A percentile compares a stretch with the other conserved stretches of the same genome.
These are phyloP conservation scores for Propithecus perrieri DNA, from an alignment of 2,797 vertebrate genomes.

Conservation along the genomic window DNA sequence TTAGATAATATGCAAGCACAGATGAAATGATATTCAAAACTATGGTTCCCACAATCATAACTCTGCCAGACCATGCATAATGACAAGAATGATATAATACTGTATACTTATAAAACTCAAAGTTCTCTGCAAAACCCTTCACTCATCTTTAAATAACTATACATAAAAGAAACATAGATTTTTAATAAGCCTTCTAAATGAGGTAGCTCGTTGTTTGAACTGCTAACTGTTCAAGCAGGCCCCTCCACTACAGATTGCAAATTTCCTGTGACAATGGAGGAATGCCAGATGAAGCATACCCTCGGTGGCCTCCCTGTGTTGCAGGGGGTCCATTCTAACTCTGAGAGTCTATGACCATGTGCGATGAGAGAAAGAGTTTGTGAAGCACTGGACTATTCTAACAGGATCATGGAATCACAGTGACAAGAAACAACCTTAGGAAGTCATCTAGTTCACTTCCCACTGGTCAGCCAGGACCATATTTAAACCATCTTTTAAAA, in stretches of 20 bases:
- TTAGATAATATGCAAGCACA: constrained; percentile 17
- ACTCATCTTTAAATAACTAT: constrained; percentile 45
- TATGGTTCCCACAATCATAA: neutral
- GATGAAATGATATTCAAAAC: constrained; percentile 19
- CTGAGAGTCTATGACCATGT: neutral
- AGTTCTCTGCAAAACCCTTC: neutral
- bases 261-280: neutral
- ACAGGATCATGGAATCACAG: neutral
- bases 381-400: neutral
- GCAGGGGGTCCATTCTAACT: neutral
- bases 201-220: neutral
- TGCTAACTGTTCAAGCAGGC: neutral
- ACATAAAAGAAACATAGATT: constrained; percentile 12
- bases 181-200: constrained; percentile 39
- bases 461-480: neutral
- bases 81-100: neutral
- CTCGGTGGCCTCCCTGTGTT: neutral
- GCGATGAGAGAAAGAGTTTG: neutral
- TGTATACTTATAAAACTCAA: constrained; percentile 29
- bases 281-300: neutral
- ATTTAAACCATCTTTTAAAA: constrained; percentile 35
- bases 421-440: neutral
- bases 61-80: neutral
- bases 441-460: neutral
- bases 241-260: neutral